phyloP scores from a whole-genome alignment of 2,797 vertebrate species.

The Cossypha caffra region DNA sequence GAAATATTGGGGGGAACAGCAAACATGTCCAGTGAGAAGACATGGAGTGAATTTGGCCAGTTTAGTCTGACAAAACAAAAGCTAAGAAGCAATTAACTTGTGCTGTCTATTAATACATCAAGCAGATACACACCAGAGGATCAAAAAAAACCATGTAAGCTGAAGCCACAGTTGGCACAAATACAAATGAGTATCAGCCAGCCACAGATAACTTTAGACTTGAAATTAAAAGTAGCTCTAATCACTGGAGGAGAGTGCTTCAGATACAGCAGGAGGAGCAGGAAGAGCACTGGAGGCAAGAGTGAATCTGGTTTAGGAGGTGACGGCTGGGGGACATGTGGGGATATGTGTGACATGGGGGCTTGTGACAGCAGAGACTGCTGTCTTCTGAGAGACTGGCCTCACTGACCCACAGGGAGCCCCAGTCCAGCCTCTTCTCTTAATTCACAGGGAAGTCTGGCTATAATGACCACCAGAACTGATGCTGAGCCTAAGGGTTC shows the following conservation, averaged over 20 bases:
- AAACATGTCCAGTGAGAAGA: neutral
- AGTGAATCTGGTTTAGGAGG: neutral
- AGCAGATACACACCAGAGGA: neutral
- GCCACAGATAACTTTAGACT: neutral
- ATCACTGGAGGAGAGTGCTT: neutral
- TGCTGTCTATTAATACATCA: neutral
- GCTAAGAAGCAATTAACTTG: neutral
- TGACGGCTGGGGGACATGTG: neutral
- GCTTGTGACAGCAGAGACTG: neutral
- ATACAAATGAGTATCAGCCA: neutral
- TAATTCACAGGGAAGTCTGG: neutral
- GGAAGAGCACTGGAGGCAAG: neutral
- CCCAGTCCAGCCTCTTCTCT: neutral
- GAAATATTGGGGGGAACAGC: neutral
- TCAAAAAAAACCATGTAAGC: rapidly evolving
- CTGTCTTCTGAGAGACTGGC: neutral
- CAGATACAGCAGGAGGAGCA: neutral
- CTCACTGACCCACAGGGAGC: neutral
- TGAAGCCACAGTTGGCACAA: neutral
- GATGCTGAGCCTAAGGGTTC: neutral
- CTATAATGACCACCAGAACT: neutral
- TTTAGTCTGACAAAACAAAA: neutral
- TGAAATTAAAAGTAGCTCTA: neutral
- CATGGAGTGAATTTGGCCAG: neutral
- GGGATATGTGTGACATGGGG: neutral